Base-by-base conservation (phyloP, 2,797 vertebrate species). In the Falco concolor region DNA sequence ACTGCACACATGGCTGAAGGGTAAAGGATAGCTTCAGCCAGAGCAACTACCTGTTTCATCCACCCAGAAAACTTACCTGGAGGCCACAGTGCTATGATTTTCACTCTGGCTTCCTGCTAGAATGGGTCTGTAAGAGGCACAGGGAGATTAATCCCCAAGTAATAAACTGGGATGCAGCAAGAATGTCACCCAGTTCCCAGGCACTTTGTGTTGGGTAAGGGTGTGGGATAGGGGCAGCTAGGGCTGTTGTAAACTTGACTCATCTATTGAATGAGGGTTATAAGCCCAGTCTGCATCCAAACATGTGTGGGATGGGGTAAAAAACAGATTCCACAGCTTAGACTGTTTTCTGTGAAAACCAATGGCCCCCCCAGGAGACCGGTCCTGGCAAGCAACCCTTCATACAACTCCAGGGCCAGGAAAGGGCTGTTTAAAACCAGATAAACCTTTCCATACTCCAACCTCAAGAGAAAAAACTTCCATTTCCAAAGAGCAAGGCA, bases 61-160 rank as follows among this genome's bases (percentile, higher is more conserved):
- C 63, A 64, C 25, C 53, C 72, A 56, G 74, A 65, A 81, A 60
- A 94, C 95, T 95, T 92, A 96, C 93, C 95, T 94, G 90, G 52
- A 83, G 45, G 42, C 24, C 68, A 80, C 63, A 89, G 24, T 11
- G 24, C 68, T 79, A 38, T 5, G 32, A 34, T 25, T 80, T 90
- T 68, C 60, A 52, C 68, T 75, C 83, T 57, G 80, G 45, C 24
- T 80, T 95, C 74, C 49, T 42, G 44, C 14, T 69, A 75, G 53
- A 77, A 70, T 18, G 77, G 36, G 72, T 83, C 85, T 78, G n/a
- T 77, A 67, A 85, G 64, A 89, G 74, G 52, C 15, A 13, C 28
- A 65, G 47, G 73, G 70, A 73, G 32, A 18, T 30, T 44, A 78
- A 90, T 22, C 74, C 79, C 91, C 38, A 17, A 77, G 65, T 28